Evolutionary conservation across 2,113 vertebrate species (phyloP), one percentile per base, ranked within the genome.

Genomic region (Stercorarius parasiticus): DNA sequence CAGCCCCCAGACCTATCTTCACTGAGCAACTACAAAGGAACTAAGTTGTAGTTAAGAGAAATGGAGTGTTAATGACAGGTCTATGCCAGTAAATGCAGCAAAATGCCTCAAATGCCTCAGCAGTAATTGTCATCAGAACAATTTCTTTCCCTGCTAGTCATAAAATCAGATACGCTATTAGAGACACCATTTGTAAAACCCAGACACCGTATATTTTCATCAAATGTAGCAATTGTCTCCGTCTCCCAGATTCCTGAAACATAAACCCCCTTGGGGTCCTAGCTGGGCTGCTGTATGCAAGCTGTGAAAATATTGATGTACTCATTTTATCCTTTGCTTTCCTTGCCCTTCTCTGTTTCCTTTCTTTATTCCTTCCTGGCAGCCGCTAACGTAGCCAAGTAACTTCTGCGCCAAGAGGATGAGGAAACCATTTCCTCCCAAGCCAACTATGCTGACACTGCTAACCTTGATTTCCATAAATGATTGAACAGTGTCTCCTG

Each of bases 401-500:
- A 58, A 76, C 56, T 95, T 84, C 36, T 79, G 36, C 0, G 3
- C 76, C 86, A 73, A 32, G 65, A 88, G 87, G 49, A 16, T 86
- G 80, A 94, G 36, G 43, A 82, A 82, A 66, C 45, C 9, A 9
- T 73, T 87, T 89, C 36, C 77, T 79, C 36, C 77, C 29, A 38
- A 58, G 55, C 86, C 61, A 89, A 4, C 27, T 61, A 3, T 65
- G 47, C 80, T 92, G 95, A 92, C 72, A 10, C 52, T 67, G 61
- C 92, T 92, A n/a, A 74, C 72, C 69, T 86, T 61, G 65, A 47
- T 84, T 95, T 89, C 66, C 50, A 42, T 79, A 72, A 94, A 86
- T 84, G 83, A 95, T 69, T 87, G 80, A 95, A 78, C 69, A 71
- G 47, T 89, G 88, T 95, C 93, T 93, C 62, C 88, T 86, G 82